Percentiles rank a stretch among this genome's conserved stretches.
phyloP scores from a whole-genome alignment of 2,888 invertebrate species.

The Scotopteryx bipunctaria region DNA sequence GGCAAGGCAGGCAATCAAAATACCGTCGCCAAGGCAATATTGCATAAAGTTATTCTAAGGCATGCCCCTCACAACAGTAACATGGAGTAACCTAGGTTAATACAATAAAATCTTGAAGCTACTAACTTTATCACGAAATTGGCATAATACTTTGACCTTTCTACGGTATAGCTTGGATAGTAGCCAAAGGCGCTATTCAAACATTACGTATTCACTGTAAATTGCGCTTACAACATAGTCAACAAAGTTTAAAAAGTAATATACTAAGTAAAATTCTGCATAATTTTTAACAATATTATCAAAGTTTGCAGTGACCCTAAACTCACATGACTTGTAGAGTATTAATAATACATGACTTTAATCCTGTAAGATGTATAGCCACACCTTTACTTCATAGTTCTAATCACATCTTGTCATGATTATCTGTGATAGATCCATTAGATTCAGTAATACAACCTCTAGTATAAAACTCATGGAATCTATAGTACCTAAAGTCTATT shows the following conservation, averaged over 20 bases:
- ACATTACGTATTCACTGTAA: slow-evolving; percentile 17
- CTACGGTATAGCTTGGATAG: slow-evolving; percentile 27
- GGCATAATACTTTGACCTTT: slow-evolving; percentile 27
- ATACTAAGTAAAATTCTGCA: too few relatives aligned
- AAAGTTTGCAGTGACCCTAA: too few relatives aligned
- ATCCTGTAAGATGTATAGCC: too few relatives aligned
- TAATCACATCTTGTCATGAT: too few relatives aligned
- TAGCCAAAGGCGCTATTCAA: slow-evolving; percentile 27
- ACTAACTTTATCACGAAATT: slow-evolving; percentile 21
- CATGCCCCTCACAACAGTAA: slow-evolving; percentile 45
- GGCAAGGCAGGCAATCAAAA: slow-evolving; percentile 36
- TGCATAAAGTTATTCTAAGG: slow-evolving; percentile 62
- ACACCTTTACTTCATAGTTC: too few relatives aligned
- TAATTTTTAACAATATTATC: too few relatives aligned
- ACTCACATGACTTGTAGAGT: too few relatives aligned
- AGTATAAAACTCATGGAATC: too few relatives aligned
- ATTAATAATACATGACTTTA: too few relatives aligned
- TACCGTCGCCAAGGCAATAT: slow-evolving; percentile 59
- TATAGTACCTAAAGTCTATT: slow-evolving; percentile 9
- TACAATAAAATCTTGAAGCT: slow-evolving; percentile 18
- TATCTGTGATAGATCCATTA: too few relatives aligned
- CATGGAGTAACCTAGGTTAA: slow-evolving; percentile 13
- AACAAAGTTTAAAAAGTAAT: too few relatives aligned
- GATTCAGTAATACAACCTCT: too few relatives aligned
- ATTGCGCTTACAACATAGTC: neutral